Evolutionary conservation across 2,797 vertebrate species (phyloP), one percentile per base, ranked within the genome.

Genomic region (Alouatta caraya): DNA sequence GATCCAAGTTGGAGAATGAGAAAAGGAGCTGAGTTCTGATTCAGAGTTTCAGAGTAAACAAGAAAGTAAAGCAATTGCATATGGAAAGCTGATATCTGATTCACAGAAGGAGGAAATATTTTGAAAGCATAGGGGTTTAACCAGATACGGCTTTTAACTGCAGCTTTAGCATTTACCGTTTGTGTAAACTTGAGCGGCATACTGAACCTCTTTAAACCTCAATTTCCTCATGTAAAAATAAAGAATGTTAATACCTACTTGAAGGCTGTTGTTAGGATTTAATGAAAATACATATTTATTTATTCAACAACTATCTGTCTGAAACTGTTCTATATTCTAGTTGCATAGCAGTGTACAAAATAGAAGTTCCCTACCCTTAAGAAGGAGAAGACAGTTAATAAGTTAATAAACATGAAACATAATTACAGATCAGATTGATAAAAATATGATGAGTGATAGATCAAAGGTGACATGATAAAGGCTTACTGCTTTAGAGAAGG

Each of bases 241-340:
- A 92, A 75, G 11, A 80, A 39, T 88, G 83, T 73, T 55, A 75
- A 57, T 92, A 44, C 8, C 19, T 90, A 78, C 46, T 84, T 78
- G 42, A 93, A 80, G 13, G 1, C 57, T 1, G 17, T 52, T 93
- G 24, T 90, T 85, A 93, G 1, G 15, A 50, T 86, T 93, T 87
- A 91, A 97, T 91, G 55, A 85, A 95, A 93, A 59, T 5, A 72
- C 84, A 70, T 39, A 67, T 90, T 83, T 33, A 88, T 72, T 96
- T 87, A 90, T 64, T 93, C 87, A 90, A 93, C 7, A 78, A 84
- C 50, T 64, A n/a, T 33, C 0, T 91, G 26, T 44, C 44, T 89
- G 64, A 22, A 83, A 75, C 70, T 72, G 44, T 33, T 83, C 22
- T 75, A 3, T 33, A 19, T 83, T 39, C 22, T 59, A 59, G 26